Percentiles rank a stretch among this genome's conserved stretches.
These are phyloP conservation scores for Enteromius viviparus DNA, from an alignment of 2,797 vertebrate genomes.

Conservation along the genomic window DNA sequence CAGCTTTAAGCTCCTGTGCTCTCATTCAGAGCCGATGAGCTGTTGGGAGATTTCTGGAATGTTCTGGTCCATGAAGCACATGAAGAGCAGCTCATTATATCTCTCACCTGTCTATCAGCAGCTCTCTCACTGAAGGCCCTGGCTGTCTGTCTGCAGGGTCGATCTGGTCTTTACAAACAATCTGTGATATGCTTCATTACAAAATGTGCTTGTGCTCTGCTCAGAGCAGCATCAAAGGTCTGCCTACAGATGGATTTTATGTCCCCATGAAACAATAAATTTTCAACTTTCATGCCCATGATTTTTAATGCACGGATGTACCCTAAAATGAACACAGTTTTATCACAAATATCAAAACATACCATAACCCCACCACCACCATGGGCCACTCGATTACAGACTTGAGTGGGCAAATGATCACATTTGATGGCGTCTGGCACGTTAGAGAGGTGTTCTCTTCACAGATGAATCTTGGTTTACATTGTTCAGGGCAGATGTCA, in stretches of 20 bases:
- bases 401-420: too few species aligned
- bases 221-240: not conserved
- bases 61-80: constrained; percentile 49
- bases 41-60: constrained; percentile 14
- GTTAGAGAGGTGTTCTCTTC: too few species aligned
- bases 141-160: constrained; percentile 52
- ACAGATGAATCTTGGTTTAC: too few species aligned
- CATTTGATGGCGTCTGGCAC: too few species aligned
- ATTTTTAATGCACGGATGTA: not conserved
- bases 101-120: constrained; percentile 68
- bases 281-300: not conserved
- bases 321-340: not conserved
- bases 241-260: not conserved
- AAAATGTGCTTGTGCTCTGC: constrained; percentile 42
- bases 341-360: not conserved
- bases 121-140: constrained; percentile 44
- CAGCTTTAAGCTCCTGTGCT: not conserved
- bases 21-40: not conserved
- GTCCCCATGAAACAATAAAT: not conserved
- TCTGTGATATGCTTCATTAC: constrained; percentile 64
- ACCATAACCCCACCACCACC: too few species aligned
- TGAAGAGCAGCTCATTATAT: constrained; percentile 60
- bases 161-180: constrained; percentile 70
- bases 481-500: too few species aligned
- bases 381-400: too few species aligned